Evolutionary conservation across 2,888 invertebrate species (phyloP).

Genomic region (Eupithecia insigniata): DNA sequence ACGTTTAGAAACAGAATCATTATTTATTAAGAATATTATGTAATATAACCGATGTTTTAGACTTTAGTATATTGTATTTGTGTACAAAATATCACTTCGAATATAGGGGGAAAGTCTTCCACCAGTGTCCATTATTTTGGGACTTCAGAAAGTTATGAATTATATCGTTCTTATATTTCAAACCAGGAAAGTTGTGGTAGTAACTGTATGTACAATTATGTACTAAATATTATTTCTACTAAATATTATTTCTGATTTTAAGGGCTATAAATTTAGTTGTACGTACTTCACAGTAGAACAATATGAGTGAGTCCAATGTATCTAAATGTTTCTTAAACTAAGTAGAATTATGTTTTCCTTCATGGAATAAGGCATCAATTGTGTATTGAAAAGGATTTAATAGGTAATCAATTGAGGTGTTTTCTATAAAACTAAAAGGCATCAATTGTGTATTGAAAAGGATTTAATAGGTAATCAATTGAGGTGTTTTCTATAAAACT

Average conservation of each 20-base stretch:
- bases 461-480: background rate
- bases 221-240: too few relatives aligned
- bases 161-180: background rate
- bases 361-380: background rate
- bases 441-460: background rate
- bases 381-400: background rate
- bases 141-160: background rate
- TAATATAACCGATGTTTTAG: slow-evolving; percentile 44
- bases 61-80: slow-evolving; percentile 71
- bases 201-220: background rate
- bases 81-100: slow-evolving; percentile 62
- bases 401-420: background rate
- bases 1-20: slow-evolving; percentile 58
- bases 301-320: background rate
- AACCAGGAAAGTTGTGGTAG: background rate
- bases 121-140: background rate
- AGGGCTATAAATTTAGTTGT: background rate
- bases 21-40: slow-evolving; percentile 54
- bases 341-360: background rate
- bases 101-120: slow-evolving; percentile 61
- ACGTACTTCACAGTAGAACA: background rate
- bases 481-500: background rate
- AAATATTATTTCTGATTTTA: background rate
- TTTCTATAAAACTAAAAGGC: background rate
- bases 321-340: background rate